Evolutionary conservation across 35 echinoderm and acorn worm species (phyloP), one percentile per base, ranked within the genome.

Genomic region (Eucidaris tribuloides): DNA sequence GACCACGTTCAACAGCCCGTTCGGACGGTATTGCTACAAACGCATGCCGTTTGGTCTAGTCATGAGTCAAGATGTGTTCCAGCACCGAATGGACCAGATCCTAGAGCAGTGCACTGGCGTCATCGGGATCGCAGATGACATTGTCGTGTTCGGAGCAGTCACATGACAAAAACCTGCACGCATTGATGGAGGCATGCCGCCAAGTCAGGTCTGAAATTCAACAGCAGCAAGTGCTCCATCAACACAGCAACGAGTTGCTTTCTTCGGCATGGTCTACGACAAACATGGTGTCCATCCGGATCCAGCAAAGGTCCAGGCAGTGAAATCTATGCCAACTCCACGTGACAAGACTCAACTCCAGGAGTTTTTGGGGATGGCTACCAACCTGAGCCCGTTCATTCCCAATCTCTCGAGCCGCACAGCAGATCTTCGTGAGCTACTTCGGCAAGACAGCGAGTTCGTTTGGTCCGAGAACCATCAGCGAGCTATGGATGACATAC

Each of bases 1-100:
- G 7, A 96, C 88, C 0, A 91, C 88, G 19, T 96, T 96, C 62
- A 96, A 91, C 50, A 83, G 60, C 41, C 93, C 93, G 23, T 96
- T 87, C 20, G 89, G 89, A 20, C 20, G 77, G 4, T 92, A 57
- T 45, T 59, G 63, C 6, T 92, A 42, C 44, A 80, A 29, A 11
- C 68, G 82, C 5, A 33, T 91, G 25, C 89, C 89, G n/a, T 91
- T 92, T 74, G 89, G 89, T 1, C 36, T 92, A 11, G 36, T 17
- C 20, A 43, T 80, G 5, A 56, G 72, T 28, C 82, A 84, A 25
- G 79, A 89, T 17, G 37, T 90, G 11, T 76, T 90, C 63, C 86
- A 90, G 52, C 49, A 58, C 2, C 23, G 29, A 38, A 84, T 84
- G 88, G 65, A 83, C 43, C 87, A 89, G 28, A 82, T 89, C 14